phyloP scores from a whole-genome alignment of 2,113 vertebrate genomes.

The Megaptera novaeangliae region DNA sequence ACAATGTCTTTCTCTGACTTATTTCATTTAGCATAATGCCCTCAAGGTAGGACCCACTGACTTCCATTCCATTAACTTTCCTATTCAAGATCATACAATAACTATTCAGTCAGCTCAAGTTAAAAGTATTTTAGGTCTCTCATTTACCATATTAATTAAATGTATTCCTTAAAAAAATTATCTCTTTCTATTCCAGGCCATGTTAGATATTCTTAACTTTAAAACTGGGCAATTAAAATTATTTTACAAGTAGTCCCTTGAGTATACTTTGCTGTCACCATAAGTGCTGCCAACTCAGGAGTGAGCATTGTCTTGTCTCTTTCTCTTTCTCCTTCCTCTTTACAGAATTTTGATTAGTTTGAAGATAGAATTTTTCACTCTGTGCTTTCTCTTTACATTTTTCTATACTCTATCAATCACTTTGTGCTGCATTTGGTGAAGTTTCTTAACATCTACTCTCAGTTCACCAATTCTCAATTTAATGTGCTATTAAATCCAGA shows the following conservation, averaged over 20 bases:
- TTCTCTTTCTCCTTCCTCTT: not conserved
- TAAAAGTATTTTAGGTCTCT: not conserved
- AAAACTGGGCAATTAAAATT: not conserved
- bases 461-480: not conserved
- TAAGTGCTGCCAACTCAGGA: not conserved
- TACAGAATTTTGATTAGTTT: not conserved
- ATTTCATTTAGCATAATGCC: not conserved
- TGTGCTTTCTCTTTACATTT: not conserved
- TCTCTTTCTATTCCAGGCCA: not conserved
- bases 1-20: not conserved
- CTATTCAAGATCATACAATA: not conserved
- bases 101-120: not conserved
- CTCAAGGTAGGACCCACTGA: not conserved
- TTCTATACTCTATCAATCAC: not conserved
- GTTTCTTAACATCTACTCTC: not conserved
- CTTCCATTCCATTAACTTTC: not conserved
- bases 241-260: not conserved
- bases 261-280: not conserved
- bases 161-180: not conserved
- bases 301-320: not conserved
- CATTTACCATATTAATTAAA: not conserved
- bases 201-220: not conserved
- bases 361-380: not conserved
- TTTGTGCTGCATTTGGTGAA: not conserved
- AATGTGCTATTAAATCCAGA: not conserved